phyloP scores from a whole-genome alignment of 37 sponge, comb jelly and placozoan genomes.

The Geodia barretti region DNA sequence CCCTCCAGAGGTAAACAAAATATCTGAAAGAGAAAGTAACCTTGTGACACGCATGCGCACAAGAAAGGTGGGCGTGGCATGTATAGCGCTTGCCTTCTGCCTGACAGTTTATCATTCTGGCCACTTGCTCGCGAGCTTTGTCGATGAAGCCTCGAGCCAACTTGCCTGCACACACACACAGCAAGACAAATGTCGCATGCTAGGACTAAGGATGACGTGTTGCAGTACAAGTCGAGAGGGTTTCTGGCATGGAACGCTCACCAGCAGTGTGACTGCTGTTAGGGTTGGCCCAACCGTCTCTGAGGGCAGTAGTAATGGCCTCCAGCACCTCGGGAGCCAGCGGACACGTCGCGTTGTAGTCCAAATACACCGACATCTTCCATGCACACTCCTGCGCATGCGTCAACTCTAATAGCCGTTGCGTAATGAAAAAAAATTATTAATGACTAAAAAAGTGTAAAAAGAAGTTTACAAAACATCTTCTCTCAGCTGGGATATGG shows the following conservation, averaged over 20 bases:
- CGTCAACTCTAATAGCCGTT: too few species aligned
- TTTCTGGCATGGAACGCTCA: slow-evolving; percentile 24
- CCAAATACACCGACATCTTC: slow-evolving; percentile 73
- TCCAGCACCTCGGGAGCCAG: slow-evolving; percentile 76
- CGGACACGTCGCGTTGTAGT: slow-evolving; percentile 93
- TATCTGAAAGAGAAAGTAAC: slow-evolving; percentile 42
- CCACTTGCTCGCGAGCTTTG: slow-evolving; percentile 53
- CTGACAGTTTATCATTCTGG: slow-evolving; percentile 49
- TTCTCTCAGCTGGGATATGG: neutral
- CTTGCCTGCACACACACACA: slow-evolving; percentile 25
- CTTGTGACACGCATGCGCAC: neutral
- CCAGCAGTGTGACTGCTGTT: slow-evolving; percentile 68
- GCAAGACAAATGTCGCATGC: neutral
- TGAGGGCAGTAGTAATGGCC: slow-evolving; percentile 47
- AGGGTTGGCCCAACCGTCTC: slow-evolving; percentile 86
- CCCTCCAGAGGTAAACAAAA: slow-evolving; percentile 87
- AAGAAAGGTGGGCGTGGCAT: neutral
- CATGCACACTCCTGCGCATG: neutral
- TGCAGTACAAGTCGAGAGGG: too few species aligned
- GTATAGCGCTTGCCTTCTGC: slow-evolving; percentile 27
- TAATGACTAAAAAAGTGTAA: neutral
- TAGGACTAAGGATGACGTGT: neutral
- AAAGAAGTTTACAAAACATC: neutral
- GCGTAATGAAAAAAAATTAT: too few species aligned
- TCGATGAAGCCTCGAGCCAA: slow-evolving; percentile 47